A percentile compares a stretch with the other conserved stretches of the same genome.
These are phyloP conservation scores for Pristionchus entomophagus DNA, from an alignment of 2,888 invertebrate species.

Conservation along the genomic window DNA sequence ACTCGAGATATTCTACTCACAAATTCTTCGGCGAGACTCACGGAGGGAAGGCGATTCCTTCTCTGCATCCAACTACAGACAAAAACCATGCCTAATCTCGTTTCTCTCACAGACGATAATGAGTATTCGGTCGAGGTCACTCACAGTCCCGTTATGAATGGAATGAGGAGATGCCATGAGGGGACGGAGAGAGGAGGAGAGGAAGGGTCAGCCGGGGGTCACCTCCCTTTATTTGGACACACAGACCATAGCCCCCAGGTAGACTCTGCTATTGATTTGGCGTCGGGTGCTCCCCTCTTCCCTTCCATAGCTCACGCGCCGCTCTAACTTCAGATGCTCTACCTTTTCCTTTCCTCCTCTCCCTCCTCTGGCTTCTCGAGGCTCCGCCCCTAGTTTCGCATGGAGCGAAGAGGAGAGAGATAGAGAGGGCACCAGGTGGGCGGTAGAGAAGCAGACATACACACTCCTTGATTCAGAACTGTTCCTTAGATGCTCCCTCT, in stretches of 20 bases:
- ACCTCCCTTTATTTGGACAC: background rate
- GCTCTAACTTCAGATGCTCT: constrained; percentile 30
- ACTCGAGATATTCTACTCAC: background rate
- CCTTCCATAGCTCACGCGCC: background rate
- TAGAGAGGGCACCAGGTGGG: constrained; percentile 19
- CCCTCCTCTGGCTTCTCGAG: background rate
- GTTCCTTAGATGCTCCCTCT: background rate
- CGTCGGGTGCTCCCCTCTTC: background rate
- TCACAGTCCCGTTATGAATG: background rate
- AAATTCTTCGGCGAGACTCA: background rate
- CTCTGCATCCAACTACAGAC: background rate
- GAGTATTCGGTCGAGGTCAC: constrained; percentile 29
- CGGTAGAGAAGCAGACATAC: background rate
- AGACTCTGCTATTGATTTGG: background rate
- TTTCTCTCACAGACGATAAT: background rate
- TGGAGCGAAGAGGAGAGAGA: constrained; percentile 1
- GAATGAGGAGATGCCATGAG: background rate
- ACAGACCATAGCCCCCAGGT: background rate
- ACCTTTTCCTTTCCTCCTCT: constrained; percentile 2
- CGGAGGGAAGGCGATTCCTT: background rate
- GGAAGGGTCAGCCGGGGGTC: constrained; percentile 12
- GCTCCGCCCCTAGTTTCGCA: background rate
- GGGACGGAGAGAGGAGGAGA: background rate
- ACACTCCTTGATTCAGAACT: background rate
- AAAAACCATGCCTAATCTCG: background rate